Base-by-base conservation (phyloP, 2,888 invertebrate species). In the Exocentrus adspersus region DNA sequence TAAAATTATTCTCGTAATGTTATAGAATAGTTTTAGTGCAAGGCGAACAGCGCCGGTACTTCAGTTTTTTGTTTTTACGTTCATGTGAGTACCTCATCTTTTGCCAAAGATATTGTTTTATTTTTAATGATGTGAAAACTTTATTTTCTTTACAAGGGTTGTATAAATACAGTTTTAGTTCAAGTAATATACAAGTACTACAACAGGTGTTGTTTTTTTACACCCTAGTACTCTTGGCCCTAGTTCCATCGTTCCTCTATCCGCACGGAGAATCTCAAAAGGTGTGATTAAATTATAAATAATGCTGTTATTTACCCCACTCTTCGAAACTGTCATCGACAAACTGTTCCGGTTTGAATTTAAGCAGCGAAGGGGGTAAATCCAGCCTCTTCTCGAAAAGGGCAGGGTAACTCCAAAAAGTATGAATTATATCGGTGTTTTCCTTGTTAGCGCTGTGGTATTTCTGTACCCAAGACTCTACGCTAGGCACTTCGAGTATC, bases 351-450 rank as follows among this genome's bases (percentile, higher is more conserved):
- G 85, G 79, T 48, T 82, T 85, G 20, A 89, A 80, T 68, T 85
- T 87, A 71, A 83, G 85, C 9, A 89, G 71, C 48, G 90, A 90
- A 0, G 87, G 88, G 12, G 90, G 90, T 63, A 90, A 77, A 68
- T 86, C 85, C 2, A 77, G 75, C 67, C 84, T 83, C 56, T 78
- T 80, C 46, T 86, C 85, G 48, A 88, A 80, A 41, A 76, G 69
- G 2, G 80, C 73, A 32, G 88, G 87, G 70, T 86, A 86, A 5
- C 77, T 83, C 89, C 90, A 90, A 1, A 85, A 84, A 1, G 86
- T 81, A 2, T 83, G 74, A 64, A 85, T 82, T 51, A 81, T 80
- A 66, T 84, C 84, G 32, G 73, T 72, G 37, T 75, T 73, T 58
- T 78, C 77, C 21, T 79, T 72, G 6, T 76, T 74, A 50, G 80